Conservation (phyloP, 2,797 vertebrate genomes). For the Typhlichthys subterraneus region DNA sequence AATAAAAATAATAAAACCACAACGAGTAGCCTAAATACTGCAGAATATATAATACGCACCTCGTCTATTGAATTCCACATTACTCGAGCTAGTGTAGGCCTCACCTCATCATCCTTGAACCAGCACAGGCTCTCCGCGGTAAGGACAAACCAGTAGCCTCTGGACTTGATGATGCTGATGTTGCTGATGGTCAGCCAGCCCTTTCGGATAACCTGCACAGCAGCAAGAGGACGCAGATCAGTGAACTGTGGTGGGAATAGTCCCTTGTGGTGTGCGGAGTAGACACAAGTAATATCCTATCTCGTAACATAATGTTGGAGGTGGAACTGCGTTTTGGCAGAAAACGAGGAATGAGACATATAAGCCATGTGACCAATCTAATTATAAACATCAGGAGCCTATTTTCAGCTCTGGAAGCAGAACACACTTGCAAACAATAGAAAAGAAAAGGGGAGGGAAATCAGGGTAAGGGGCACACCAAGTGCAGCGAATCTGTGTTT, state of each 20-base stretch:
- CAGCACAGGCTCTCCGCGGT: slow-evolving; percentile 91
- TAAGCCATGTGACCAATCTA: slow-evolving; percentile 1
- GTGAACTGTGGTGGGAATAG: slow-evolving; percentile 6
- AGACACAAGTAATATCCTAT: too few species aligned
- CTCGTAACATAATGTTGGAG: not conserved
- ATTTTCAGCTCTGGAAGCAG: slow-evolving; percentile 2
- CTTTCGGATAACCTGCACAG: slow-evolving; percentile 87
- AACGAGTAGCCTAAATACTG: too few species aligned
- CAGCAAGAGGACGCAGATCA: slow-evolving; percentile 32
- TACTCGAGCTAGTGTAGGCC: slow-evolving; percentile 21
- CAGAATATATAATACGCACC: too few species aligned
- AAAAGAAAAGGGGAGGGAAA: not conserved
- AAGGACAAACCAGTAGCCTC: slow-evolving; percentile 93
- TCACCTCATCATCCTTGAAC: slow-evolving; percentile 94
- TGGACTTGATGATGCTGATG: slow-evolving; percentile 91
- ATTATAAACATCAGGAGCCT: not conserved
- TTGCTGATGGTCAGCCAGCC: slow-evolving; percentile 95
- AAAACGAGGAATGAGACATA: slow-evolving; percentile 9
- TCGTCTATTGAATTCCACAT: too few species aligned
- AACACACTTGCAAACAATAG: slow-evolving; percentile 15
- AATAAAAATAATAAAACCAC: too few species aligned
- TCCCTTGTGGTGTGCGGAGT: not conserved
- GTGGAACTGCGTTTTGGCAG: slow-evolving; percentile 22
- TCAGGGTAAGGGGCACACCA: slow-evolving; percentile 2
- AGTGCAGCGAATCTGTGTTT: slow-evolving; percentile 12